Conservation (phyloP, 2,797 vertebrate genomes). For the Tapirus indicus region DNA sequence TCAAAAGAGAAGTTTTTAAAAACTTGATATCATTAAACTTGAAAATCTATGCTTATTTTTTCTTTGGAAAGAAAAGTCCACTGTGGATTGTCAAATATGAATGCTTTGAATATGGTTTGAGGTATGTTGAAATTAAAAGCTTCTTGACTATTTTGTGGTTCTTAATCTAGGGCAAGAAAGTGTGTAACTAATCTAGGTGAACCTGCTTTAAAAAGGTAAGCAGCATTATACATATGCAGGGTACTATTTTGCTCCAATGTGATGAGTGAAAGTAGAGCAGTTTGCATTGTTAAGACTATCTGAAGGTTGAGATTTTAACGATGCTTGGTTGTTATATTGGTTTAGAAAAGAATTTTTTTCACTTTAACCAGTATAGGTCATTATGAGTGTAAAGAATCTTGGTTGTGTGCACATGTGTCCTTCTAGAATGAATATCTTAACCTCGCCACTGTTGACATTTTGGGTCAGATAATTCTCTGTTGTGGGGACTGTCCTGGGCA, state of each 20-base stretch:
- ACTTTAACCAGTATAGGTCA: not conserved
- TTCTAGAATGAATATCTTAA: not conserved
- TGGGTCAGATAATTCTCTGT: not conserved
- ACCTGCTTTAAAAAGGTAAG: not conserved
- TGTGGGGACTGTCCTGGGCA: not conserved
- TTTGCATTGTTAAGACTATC: not conserved
- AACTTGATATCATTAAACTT: constrained; percentile 75
- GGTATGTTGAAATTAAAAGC: constrained; percentile 63
- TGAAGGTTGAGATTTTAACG: not conserved
- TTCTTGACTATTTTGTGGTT: constrained; percentile 13
- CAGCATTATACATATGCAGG: not conserved
- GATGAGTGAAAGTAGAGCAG: not conserved
- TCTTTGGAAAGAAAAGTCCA: constrained; percentile 74
- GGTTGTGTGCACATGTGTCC: not conserved
- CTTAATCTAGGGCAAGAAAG: not conserved
- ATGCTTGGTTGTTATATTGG: not conserved
- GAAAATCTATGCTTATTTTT: constrained; percentile 79
- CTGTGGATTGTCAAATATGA: constrained; percentile 71
- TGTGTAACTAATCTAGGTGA: not conserved
- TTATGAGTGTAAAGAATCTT: not conserved
- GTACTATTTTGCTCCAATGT: not conserved
- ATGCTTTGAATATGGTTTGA: constrained; percentile 74
- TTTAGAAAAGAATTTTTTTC: not conserved
- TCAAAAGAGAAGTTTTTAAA: constrained; percentile 75
- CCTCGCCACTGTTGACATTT: not conserved